Base-by-base conservation (phyloP, 2,888 invertebrate genomes). In the Eucriotettix oculatus region DNA sequence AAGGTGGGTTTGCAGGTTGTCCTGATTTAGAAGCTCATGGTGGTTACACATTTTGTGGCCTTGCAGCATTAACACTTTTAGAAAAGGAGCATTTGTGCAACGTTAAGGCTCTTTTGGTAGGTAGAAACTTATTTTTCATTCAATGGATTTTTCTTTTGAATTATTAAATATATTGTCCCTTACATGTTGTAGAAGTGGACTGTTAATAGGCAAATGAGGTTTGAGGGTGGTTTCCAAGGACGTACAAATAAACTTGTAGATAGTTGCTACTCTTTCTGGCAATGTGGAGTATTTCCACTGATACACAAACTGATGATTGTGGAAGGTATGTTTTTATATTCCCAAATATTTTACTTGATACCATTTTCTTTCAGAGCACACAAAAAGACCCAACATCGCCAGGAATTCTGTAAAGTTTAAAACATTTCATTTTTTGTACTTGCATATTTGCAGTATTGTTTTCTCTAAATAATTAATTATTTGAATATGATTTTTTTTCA, bases 231-330 rank as follows among this genome's bases (percentile, higher is more conserved):
- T 10, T 99, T 99, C 72, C 89, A 94, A 78, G 98, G 98, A 0
- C 81, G 98, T 69, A 96, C 98, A 1, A 98, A 99, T 75, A 99
- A 99, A 76, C 78, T 99, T 65, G 98, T 99, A 0, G 99, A 99
- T 78, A 92, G 92, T 5, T 99, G 99, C 73, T 99, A 99, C 73
- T 96, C 96, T 0, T 99, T 97, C 76, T 99, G 99, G 99, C 95
- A 95, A 75, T 96, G 95, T 42, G 96, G 90, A 57, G 82, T 87
- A 54, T 89, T 97, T 71, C 91, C 94, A 17, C 80, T 97, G 54
- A 79, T 96, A 54, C 89, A 93, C 72, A 83, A 84, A 62, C 78
- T 90, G 64, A 75, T 90, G 58, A 71, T 74, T 16, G 74, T 80
- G 71, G 78, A 75, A 65, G 75, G 74, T 70, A 68, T 16, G 11